Conservation (phyloP, 2,113 vertebrate genomes). For the Taurulus bubalis region DNA sequence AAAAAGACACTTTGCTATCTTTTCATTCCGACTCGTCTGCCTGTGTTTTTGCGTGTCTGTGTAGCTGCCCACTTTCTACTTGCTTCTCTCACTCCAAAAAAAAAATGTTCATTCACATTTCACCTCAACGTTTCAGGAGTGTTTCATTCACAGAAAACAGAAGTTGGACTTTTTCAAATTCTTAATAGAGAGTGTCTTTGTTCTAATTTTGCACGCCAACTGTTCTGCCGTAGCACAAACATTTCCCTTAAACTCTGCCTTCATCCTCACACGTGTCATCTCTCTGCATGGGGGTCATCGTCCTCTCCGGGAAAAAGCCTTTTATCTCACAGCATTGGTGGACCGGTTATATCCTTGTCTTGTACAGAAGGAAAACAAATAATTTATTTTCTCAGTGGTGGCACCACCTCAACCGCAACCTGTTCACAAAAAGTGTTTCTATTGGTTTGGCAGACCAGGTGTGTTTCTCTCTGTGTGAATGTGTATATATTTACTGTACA, state of each 20-base stretch:
- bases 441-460: conserved; percentile 49
- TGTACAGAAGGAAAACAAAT: conserved; percentile 35
- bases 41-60: conserved; percentile 49
- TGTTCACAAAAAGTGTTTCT: conserved; percentile 58
- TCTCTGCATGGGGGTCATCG: conserved; percentile 14
- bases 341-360: conserved; percentile 42
- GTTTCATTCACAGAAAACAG: conserved; percentile 1
- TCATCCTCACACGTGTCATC: conserved; percentile 42
- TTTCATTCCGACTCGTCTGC: conserved; percentile 39
- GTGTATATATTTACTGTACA: conserved; percentile 56
- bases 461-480: conserved; percentile 55
- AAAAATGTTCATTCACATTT: conserved; percentile 5
- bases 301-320: conserved; percentile 43
- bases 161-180: conserved; percentile 19
- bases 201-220: conserved; percentile 54
- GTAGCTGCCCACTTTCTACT: conserved; percentile 23
- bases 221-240: conserved; percentile 34
- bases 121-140: conserved; percentile 10
- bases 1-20: conserved; percentile 31
- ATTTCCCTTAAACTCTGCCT: conserved; percentile 33
- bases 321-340: conserved; percentile 44
- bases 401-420: conserved; percentile 44
- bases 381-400: conserved; percentile 65
- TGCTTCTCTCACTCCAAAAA: conserved; percentile 36
- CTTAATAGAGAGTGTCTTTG: conserved; percentile 40